Percentiles rank a stretch among this genome's conserved stretches.
phyloP scores from a whole-genome alignment of 2,797 vertebrate genomes.

The Novumbra hubbsi region DNA sequence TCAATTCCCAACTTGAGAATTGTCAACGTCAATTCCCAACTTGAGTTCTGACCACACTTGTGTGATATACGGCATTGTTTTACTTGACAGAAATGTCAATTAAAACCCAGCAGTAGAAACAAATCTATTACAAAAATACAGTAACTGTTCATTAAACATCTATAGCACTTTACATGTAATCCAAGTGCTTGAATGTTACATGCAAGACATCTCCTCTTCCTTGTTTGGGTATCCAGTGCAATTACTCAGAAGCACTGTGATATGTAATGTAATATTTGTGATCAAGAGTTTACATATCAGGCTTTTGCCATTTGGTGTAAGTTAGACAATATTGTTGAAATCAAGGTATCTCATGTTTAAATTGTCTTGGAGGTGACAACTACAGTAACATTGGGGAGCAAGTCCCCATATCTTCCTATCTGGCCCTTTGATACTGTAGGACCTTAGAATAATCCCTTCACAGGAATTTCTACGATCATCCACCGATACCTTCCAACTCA shows the following conservation, averaged over 20 bases:
- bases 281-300: background rate
- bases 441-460: constrained; percentile 51
- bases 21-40: background rate
- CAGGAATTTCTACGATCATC: constrained; percentile 64
- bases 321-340: background rate
- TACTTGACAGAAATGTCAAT: background rate
- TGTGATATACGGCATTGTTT: background rate
- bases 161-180: too few relatives aligned
- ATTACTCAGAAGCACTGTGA: background rate
- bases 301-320: background rate
- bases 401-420: constrained; percentile 29
- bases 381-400: constrained; percentile 16
- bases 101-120: background rate
- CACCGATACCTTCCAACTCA: constrained; percentile 54
- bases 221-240: too few relatives aligned
- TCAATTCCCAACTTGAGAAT: background rate
- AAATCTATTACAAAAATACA: too few relatives aligned
- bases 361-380: background rate
- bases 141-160: too few relatives aligned
- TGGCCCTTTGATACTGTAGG: constrained; percentile 29
- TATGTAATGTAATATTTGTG: constrained; percentile 6
- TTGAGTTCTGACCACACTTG: background rate
- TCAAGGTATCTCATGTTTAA: background rate
- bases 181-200: too few relatives aligned
- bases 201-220: too few relatives aligned